Base-by-base conservation (phyloP, 1,140 invertebrate genomes). In the Drosophila kurseongensis region DNA sequence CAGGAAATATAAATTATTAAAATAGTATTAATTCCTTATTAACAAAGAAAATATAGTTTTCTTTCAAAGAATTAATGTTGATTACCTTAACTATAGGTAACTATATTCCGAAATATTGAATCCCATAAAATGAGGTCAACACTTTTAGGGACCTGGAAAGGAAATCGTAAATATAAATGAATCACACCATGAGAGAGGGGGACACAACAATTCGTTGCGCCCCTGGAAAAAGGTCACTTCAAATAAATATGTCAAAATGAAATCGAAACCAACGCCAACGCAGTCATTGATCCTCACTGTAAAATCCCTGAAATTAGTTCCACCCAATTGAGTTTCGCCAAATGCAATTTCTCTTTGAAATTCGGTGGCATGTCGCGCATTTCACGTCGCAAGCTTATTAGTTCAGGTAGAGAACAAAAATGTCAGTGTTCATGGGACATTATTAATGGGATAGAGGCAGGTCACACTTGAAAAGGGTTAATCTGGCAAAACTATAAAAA, bases 201-300 rank as follows among this genome's bases (percentile, higher is more conserved):
- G 16, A 45, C 35, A 57, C 38, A 66, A 16, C 52, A 75, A 89
- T 89, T 88, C 72, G 83, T 65, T 86, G 83, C 76, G 72, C 73
- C 83, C 63, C 55, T 71, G 56, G 41, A 52, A 78, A 79, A 63
- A 66, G 80, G 80, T 89, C 84, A 86, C 42, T 77, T 66, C 73
- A 78, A 89, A 89, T 89, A 80, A 83, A 89, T 86, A 83, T 89
- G 77, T 89, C 80, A 80, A 88, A 80, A 78, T 80, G 36, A 79
- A 68, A 75, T 67, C 51, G 40, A 48, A 45, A 51, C 44, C 54
- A 47, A 44, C 84, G 65, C 84, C 83, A 59, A 88, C 83, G 79
- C 79, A 63, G 35, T 29, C 45, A 73, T 47, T 41, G 45, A 63
- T 76, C 35, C 23, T 27, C 3, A 10, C 18, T 66, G 18, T 52